Percentiles rank a stretch among this genome's conserved stretches.
phyloP scores from a whole-genome alignment of 2,113 vertebrate species.

The Ictalurus punctatus region DNA sequence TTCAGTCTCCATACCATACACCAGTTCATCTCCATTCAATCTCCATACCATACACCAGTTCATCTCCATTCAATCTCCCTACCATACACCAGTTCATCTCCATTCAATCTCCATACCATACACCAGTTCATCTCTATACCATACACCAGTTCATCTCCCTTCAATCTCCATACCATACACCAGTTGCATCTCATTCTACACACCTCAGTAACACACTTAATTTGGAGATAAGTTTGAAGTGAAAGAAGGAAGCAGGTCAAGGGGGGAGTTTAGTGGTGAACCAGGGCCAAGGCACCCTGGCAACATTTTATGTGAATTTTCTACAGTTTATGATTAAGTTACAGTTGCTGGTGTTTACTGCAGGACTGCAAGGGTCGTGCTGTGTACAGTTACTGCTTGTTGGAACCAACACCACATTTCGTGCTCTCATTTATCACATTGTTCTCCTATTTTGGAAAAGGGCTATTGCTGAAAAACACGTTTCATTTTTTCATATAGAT shows the following conservation, averaged over 20 bases:
- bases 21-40: too few species aligned
- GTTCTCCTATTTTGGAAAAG: background rate
- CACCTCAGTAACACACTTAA: background rate
- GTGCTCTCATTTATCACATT: background rate
- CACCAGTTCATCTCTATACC: too few species aligned
- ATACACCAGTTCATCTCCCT: too few species aligned
- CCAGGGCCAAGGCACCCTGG: constrained; percentile 33
- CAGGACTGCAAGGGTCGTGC: constrained; percentile 6
- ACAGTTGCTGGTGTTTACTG: constrained; percentile 53
- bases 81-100: too few species aligned
- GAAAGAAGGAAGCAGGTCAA: background rate
- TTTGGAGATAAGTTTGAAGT: background rate
- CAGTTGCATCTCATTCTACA: constrained; percentile 37
- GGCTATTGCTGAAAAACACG: background rate
- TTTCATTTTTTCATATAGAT: background rate
- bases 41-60: constrained; percentile 45
- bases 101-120: too few species aligned
- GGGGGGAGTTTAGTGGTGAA: background rate
- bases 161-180: too few species aligned
- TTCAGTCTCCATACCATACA: too few species aligned
- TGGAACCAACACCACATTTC: constrained; percentile 26
- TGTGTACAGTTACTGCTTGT: constrained; percentile 13
- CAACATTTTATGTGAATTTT: constrained; percentile 54
- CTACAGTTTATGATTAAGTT: constrained; percentile 50
- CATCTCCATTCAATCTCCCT: too few species aligned